A percentile compares a stretch with the other conserved stretches of the same genome.
Evolutionary conservation across 2,888 invertebrate species (phyloP).

Genomic region (Uloborus plumipes): DNA sequence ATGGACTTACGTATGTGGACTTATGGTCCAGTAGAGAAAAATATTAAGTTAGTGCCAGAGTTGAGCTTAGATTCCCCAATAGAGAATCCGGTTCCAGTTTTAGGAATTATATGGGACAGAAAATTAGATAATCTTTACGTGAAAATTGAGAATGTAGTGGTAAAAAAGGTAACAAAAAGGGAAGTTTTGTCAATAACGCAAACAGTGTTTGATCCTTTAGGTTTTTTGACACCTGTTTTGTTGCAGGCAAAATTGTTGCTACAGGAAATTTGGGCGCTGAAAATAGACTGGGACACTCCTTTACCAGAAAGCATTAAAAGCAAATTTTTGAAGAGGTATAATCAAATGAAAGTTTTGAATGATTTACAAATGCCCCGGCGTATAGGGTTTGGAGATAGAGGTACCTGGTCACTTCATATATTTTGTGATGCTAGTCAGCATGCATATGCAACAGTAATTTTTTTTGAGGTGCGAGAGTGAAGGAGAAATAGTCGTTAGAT

Average conservation of each 20-base stretch:
- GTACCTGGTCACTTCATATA: not conserved
- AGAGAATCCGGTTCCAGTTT: not conserved
- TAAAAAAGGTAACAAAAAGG: not conserved
- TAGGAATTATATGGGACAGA: not conserved
- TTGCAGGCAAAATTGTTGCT: not conserved
- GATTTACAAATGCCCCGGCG: not conserved
- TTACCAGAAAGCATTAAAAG: not conserved
- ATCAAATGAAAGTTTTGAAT: not conserved
- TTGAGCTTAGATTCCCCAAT: not conserved
- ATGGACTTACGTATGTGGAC: slow-evolving; percentile 9
- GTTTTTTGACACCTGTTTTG: not conserved
- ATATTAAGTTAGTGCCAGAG: not conserved
- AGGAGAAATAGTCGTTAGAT: not conserved
- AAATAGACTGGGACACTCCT: not conserved
- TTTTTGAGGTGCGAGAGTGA: not conserved
- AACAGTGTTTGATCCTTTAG: not conserved
- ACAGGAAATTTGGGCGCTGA: slow-evolving; percentile 60
- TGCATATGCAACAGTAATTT: slow-evolving; percentile 3
- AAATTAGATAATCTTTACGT: not conserved
- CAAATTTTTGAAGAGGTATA: not conserved
- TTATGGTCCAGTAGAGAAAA: slow-evolving; percentile 1
- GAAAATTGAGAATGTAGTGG: not conserved
- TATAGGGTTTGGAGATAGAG: not conserved
- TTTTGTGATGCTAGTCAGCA: slow-evolving; percentile 17
- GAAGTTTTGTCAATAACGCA: not conserved